Percentiles rank a stretch among this genome's conserved stretches.
These are phyloP conservation scores for Scaptomyza tumidula DNA, from an alignment of 2,888 invertebrate genomes.

Conservation along the genomic window DNA sequence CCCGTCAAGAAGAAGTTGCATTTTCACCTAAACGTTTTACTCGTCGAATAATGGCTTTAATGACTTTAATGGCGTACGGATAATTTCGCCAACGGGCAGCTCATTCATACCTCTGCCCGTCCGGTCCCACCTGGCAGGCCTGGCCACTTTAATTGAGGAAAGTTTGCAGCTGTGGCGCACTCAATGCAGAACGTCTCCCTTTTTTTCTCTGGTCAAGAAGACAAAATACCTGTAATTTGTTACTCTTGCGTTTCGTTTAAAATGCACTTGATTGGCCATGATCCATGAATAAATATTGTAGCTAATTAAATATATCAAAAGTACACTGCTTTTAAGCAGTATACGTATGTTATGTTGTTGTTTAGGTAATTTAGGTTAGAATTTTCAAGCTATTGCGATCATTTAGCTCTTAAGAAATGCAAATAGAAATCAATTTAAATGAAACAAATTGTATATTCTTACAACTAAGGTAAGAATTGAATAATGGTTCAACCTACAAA, in stretches of 20 bases:
- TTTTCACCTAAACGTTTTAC: conserved; percentile 80
- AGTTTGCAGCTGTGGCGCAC: conserved; percentile 59
- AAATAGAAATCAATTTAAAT: no score
- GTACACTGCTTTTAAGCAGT: not conserved
- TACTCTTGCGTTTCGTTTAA: conserved; percentile 61
- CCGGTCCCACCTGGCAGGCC: not conserved
- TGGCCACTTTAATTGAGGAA: conserved; percentile 68
- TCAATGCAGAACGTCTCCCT: conserved; percentile 21
- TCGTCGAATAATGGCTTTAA: conserved; percentile 77
- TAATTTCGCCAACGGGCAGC: conserved; percentile 72
- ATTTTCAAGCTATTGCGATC: no score
- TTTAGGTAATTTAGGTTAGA: no score
- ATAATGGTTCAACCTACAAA: no score
- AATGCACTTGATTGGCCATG: conserved; percentile 53
- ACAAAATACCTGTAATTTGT: conserved; percentile 67
- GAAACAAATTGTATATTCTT: no score
- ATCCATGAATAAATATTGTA: conserved; percentile 8
- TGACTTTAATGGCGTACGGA: conserved; percentile 77
- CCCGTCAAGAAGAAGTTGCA: conserved; percentile 70
- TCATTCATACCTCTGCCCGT: conserved; percentile 7
- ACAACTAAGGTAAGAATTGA: no score
- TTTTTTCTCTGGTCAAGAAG: conserved; percentile 11
- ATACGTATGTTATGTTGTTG: no score
- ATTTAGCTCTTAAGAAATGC: no score
- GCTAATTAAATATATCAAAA: conserved; percentile 13